phyloP scores from a whole-genome alignment of 1,140 invertebrate species.

The Copidosoma floridanum region DNA sequence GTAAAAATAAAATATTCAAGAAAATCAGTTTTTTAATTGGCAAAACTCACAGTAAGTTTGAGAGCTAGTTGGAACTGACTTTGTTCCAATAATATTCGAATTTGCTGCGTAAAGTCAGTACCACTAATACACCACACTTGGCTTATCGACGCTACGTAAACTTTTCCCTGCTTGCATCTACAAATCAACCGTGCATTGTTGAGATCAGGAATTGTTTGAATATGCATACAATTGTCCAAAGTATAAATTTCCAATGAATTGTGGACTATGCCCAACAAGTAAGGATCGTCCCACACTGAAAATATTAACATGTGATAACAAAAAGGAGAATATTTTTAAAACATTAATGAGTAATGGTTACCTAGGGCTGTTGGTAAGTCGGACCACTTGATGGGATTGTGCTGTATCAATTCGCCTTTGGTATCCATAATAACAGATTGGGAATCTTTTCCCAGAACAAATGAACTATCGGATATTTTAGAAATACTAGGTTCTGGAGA shows the following conservation, averaged over 20 bases:
- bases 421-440: conserved; percentile 79
- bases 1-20: background rate
- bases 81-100: conserved; percentile 75
- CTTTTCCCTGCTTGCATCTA: conserved; percentile 70
- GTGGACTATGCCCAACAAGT: conserved; percentile 78
- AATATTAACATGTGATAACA: too few relatives aligned
- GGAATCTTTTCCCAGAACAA: conserved; percentile 80
- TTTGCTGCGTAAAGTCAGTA: conserved; percentile 78
- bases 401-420: conserved; percentile 68
- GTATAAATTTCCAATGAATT: conserved; percentile 82
- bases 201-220: conserved; percentile 55
- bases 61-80: conserved; percentile 95
- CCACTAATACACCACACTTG: conserved; percentile 83
- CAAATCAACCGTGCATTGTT: conserved; percentile 73
- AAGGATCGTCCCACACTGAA: conserved; percentile 89
- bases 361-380: conserved; percentile 74
- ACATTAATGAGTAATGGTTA: conserved; percentile 42
- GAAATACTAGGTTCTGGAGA: conserved; percentile 81
- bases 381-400: conserved; percentile 78
- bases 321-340: too few relatives aligned
- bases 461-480: conserved; percentile 69
- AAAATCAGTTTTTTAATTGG: background rate
- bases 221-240: conserved; percentile 66
- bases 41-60: conserved; percentile 73
- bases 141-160: conserved; percentile 83